Evolutionary conservation across 2,888 invertebrate genomes (phyloP).

Genomic region (Leucoma salicis): DNA sequence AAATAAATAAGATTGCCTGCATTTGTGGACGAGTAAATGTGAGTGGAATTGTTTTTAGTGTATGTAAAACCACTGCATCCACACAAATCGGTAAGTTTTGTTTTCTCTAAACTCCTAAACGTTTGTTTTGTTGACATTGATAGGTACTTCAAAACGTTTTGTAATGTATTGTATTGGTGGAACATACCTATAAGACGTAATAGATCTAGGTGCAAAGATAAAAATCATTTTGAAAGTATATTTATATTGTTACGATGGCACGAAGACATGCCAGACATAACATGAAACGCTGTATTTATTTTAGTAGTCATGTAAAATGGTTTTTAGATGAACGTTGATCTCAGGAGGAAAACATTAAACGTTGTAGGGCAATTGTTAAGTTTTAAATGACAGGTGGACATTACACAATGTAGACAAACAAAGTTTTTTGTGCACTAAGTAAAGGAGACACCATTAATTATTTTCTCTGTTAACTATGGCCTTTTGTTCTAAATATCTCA

Average conservation of each 20-base stretch:
- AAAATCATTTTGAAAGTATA: neutral
- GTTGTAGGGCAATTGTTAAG: too few species aligned
- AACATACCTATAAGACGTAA: conserved; percentile 29
- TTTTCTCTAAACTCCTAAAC: conserved; percentile 33
- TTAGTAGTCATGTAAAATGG: neutral
- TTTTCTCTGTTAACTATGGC: too few species aligned
- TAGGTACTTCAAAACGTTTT: conserved; percentile 41
- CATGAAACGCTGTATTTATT: conserved; percentile 12
- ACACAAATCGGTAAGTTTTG: conserved; percentile 51
- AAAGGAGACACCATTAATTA: too few species aligned
- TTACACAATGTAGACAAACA: too few species aligned
- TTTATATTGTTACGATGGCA: neutral
- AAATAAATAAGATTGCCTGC: conserved; percentile 45
- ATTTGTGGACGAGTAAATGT: conserved; percentile 46
- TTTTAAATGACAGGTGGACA: too few species aligned
- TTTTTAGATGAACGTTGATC: neutral
- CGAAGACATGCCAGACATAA: neutral
- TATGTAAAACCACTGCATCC: conserved; percentile 19
- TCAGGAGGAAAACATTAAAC: neutral
- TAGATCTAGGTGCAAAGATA: too few species aligned
- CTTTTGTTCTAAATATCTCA: too few species aligned
- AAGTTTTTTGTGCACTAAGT: too few species aligned
- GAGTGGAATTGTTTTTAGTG: conserved; percentile 53
- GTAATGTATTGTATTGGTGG: too few species aligned
- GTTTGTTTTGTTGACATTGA: conserved; percentile 59